Percentiles rank a stretch among this genome's conserved stretches.
phyloP scores from a whole-genome alignment of 2,113 vertebrate genomes.

The Cariama cristata region DNA sequence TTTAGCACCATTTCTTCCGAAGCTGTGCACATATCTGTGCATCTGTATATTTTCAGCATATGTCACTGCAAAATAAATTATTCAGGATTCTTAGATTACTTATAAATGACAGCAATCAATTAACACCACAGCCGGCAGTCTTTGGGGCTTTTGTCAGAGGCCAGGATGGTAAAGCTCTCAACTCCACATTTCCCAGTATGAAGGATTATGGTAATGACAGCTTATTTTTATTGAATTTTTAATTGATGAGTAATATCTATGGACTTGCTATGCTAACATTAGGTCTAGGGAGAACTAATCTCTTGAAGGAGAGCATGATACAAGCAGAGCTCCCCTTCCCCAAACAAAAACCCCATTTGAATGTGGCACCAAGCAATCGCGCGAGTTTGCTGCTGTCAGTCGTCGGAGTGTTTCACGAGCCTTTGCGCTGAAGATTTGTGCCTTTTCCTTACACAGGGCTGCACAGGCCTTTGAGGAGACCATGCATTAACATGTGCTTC shows the following conservation, averaged over 20 bases:
- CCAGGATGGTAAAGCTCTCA: slow-evolving; percentile 15
- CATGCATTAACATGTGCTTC: rapidly evolving
- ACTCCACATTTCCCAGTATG: slow-evolving; percentile 32
- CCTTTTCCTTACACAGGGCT: neutral
- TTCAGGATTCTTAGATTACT: slow-evolving; percentile 73
- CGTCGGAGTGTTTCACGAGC: neutral
- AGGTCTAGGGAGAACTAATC: slow-evolving; percentile 10
- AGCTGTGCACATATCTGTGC: neutral
- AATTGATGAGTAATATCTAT: slow-evolving; percentile 40
- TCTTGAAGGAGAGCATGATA: neutral
- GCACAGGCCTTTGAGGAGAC: neutral
- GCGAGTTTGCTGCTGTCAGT: neutral
- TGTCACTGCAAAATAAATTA: slow-evolving; percentile 75
- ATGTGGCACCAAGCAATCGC: neutral
- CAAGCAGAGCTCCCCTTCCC: neutral
- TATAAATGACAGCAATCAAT: slow-evolving; percentile 74
- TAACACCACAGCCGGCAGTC: slow-evolving; percentile 15
- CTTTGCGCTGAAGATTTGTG: neutral
- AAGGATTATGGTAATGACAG: slow-evolving; percentile 47
- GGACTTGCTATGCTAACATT: neutral
- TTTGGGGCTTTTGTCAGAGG: slow-evolving; percentile 48
- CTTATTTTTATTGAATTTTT: slow-evolving; percentile 58
- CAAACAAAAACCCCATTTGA: neutral
- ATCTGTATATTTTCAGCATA: slow-evolving; percentile 65
- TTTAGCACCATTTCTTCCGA: neutral